Conservation (phyloP, 2,797 vertebrate genomes). For the Chelmon rostratus region DNA sequence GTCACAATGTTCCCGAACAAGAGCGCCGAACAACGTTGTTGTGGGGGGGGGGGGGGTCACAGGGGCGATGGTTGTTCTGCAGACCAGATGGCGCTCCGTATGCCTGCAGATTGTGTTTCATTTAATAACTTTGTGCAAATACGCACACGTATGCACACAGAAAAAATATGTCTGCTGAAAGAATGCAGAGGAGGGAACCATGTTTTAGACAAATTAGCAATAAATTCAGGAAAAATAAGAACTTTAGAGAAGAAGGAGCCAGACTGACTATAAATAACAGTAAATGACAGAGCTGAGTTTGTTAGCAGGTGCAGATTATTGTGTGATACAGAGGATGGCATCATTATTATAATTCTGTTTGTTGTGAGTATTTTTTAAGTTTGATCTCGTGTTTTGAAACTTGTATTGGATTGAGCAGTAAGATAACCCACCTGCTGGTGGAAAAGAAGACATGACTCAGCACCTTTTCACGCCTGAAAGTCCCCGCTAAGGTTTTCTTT, state of each 20-base stretch:
- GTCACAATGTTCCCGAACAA: slow-evolving; percentile 31
- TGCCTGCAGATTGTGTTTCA: slow-evolving; percentile 46
- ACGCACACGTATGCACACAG: neutral
- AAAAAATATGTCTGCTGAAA: neutral
- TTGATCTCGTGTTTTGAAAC: no score
- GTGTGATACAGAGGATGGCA: neutral
- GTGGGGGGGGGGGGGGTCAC: slow-evolving; percentile 66
- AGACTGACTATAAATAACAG: neutral
- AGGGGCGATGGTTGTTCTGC: slow-evolving; percentile 35
- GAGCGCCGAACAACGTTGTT: slow-evolving; percentile 26
- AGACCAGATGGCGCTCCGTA: slow-evolving; percentile 71
- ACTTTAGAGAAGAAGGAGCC: no score
- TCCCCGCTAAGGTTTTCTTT: no score
- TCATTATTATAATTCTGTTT: neutral
- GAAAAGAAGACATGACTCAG: no score
- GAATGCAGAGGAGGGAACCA: neutral
- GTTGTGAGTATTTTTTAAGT: no score
- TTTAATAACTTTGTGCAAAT: slow-evolving; percentile 44
- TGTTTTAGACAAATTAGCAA: neutral
- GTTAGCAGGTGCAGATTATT: neutral
- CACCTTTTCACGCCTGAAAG: no score
- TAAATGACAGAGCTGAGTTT: no score
- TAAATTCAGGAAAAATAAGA: neutral
- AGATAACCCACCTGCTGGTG: no score
- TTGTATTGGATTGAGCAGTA: no score